phyloP scores from a whole-genome alignment of 1,140 invertebrate species.

The Trichogramma pretiosum region DNA sequence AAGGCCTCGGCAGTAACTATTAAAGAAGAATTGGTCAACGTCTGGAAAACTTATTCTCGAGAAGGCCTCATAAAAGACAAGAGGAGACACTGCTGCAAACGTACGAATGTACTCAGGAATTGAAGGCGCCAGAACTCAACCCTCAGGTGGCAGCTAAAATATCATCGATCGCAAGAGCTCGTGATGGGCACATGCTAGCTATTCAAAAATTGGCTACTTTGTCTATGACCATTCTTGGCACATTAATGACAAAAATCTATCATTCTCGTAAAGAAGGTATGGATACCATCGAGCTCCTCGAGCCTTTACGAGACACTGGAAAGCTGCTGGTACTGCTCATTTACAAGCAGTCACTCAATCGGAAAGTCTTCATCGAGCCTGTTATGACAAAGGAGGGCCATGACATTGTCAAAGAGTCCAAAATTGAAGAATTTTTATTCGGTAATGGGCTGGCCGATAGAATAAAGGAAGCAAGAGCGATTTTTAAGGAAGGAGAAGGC shows the following conservation, averaged over 20 bases:
- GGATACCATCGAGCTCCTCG: slow-evolving; percentile 5
- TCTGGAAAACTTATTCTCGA: background rate
- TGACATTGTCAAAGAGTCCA: slow-evolving; percentile 11
- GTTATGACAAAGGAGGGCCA: background rate
- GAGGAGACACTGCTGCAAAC: background rate
- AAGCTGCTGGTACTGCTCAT: slow-evolving; percentile 8
- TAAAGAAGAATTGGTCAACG: background rate
- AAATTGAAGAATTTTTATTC: slow-evolving; percentile 6
- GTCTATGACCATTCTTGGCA: slow-evolving; percentile 1
- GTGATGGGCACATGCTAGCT: slow-evolving; percentile 1
- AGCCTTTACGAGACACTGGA: slow-evolving; percentile 4
- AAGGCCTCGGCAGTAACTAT: background rate
- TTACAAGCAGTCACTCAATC: background rate
- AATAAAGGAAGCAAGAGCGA: slow-evolving; percentile 8
- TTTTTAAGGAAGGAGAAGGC: background rate
- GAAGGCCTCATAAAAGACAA: background rate
- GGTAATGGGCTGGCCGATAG: slow-evolving; percentile 8
- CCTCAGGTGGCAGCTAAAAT: background rate
- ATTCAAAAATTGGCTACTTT: slow-evolving; percentile 5
- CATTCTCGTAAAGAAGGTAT: slow-evolving; percentile 2
- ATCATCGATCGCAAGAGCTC: background rate
- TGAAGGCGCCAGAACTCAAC: slow-evolving; percentile 11
- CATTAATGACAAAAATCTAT: slow-evolving; percentile 2
- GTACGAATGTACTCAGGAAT: background rate
- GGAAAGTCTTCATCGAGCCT: slow-evolving; percentile 14